Percentiles rank a stretch among this genome's conserved stretches.
These are phyloP conservation scores for Aethina tumida DNA, from an alignment of 1,140 invertebrate genomes.

Conservation along the genomic window DNA sequence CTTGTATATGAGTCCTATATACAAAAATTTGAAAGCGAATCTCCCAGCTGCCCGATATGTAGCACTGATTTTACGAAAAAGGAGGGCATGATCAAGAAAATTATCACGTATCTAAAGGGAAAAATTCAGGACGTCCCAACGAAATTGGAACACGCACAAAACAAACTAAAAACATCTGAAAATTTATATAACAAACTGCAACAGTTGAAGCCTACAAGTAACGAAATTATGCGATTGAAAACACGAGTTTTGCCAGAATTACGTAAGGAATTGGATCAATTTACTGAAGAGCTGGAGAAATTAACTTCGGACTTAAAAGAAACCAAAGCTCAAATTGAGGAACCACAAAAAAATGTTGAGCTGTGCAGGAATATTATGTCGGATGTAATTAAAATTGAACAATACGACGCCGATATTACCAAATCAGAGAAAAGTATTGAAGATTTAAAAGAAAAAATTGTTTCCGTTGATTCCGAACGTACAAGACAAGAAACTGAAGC, in stretches of 20 bases:
- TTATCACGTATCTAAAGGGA: conserved; percentile 36
- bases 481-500: conserved; percentile 39
- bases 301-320: conserved; percentile 14
- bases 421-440: conserved; percentile 16
- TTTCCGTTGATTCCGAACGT: conserved; percentile 36
- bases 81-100: conserved; percentile 12
- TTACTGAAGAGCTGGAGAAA: conserved; percentile 15
- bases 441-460: conserved; percentile 35
- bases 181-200: conserved; percentile 24
- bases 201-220: conserved; percentile 26
- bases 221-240: conserved; percentile 21
- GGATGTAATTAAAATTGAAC: conserved; percentile 28
- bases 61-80: conserved; percentile 27
- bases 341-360: conserved; percentile 21
- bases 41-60: conserved; percentile 32
- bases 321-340: conserved; percentile 16
- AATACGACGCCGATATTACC: conserved; percentile 24
- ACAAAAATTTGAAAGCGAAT: conserved; percentile 23
- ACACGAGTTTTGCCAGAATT: conserved; percentile 11
- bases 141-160: conserved; percentile 29
- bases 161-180: conserved; percentile 29
- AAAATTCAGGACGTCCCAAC: conserved; percentile 41
- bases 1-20: conserved; percentile 39
- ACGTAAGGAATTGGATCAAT: conserved; percentile 15
- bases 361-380: conserved; percentile 19